Conservation (phyloP, 1,140 invertebrate species). For the Palaemon carinicauda region DNA sequence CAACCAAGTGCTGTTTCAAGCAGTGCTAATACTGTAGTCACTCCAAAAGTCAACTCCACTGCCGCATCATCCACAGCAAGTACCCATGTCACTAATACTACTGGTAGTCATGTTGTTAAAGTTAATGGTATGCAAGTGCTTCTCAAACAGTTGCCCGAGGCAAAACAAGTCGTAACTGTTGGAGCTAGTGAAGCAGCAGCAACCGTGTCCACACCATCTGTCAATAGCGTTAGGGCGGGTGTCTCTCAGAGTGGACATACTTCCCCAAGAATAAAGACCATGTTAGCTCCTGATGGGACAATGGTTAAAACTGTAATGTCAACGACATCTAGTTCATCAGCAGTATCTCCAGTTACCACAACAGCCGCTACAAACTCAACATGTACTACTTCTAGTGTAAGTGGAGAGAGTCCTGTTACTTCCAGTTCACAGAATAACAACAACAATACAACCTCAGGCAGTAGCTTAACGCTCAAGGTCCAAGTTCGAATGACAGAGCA, state of each 20-base stretch:
- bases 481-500: conserved; percentile 59
- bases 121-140: conserved; percentile 58
- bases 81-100: conserved; percentile 26
- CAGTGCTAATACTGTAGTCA: not conserved
- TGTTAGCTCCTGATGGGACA: conserved; percentile 41
- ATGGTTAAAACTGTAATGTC: conserved; percentile 49
- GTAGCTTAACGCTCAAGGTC: conserved; percentile 51
- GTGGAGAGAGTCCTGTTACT: not conserved
- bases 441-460: not conserved
- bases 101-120: conserved; percentile 52
- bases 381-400: not conserved
- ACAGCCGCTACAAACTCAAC: not conserved
- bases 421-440: not conserved
- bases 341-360: conserved; percentile 61
- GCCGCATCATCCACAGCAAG: too few relatives aligned
- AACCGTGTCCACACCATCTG: not conserved
- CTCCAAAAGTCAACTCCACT: conserved; percentile 24
- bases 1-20: conserved; percentile 14
- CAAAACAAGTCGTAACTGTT: conserved; percentile 43
- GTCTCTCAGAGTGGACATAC: conserved; percentile 14
- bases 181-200: conserved; percentile 43
- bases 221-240: not conserved
- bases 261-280: conserved; percentile 38
- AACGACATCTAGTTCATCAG: not conserved
- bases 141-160: conserved; percentile 28